Base-by-base conservation (phyloP, 1,140 invertebrate genomes). In the Drosophila pectinifera region DNA sequence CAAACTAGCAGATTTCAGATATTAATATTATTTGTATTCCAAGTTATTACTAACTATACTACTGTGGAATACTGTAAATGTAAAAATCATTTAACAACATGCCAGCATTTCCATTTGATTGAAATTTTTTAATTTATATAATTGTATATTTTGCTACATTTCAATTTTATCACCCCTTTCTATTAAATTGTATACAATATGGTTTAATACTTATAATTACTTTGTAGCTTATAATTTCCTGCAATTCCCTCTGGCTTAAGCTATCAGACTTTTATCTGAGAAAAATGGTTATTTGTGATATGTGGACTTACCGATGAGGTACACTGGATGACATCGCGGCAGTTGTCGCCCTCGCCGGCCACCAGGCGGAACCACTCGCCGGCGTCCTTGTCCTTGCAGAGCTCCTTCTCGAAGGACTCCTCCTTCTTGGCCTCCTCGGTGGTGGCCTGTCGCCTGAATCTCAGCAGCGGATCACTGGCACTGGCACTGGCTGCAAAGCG, bases 301-400 rank as follows among this genome's bases (percentile, higher is more conserved):
- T 16, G 48, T 8, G 0, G 31, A 95, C 94, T 94, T 91, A 96
- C 96, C 88, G 97, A 98, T 88, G 97, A 97, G 68, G 97, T 98
- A 93, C 97, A 98, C 92, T 98, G 97, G 90, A 98, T 98, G 78
- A 98, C 97, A 94, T 98, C 97, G 92, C 97, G 95, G 93, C 97
- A 98, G 91, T 97, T 97, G 93, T 98, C 97, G 89, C 97, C 97
- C 91, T 97, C 97, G 73, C 96, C 96, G 42, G 96, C 95, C 22
- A 97, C 96, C 75, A 98, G 93, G 83, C 97, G 95, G 93, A 98
- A 98, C 96, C 97, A 98, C 93, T 98, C 97, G 49, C 97, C 97
- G n/a, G 97, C 97, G 93, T 98, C 97, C 93, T 98, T 97, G 93
- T 97, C 97, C 94, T 98, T 97, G 93, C 97, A 98, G 57, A 98